Conservation (phyloP, 2,113 vertebrate genomes). For the Mus spicilegus region DNA sequence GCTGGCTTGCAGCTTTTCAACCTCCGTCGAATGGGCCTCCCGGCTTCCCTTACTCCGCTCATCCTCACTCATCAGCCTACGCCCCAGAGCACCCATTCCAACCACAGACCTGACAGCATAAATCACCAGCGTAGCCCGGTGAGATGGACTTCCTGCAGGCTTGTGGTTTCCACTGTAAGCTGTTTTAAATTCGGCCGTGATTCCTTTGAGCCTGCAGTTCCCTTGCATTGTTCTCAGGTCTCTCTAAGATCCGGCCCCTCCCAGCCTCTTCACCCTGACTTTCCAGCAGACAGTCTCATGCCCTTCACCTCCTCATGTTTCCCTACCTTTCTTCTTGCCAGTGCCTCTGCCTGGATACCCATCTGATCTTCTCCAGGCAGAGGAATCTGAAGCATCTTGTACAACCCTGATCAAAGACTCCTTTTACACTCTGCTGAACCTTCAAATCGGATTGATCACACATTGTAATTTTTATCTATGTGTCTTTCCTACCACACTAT, state of each 20-base stretch:
- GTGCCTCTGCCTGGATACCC: not conserved
- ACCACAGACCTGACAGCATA: not conserved
- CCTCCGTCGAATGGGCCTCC: not conserved
- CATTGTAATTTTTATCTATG: not conserved
- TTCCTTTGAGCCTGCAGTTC: not conserved
- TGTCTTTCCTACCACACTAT: not conserved
- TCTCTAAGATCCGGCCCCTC: not conserved
- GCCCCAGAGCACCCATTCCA: not conserved
- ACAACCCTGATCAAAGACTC: not conserved
- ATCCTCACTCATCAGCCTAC: not conserved
- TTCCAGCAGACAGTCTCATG: not conserved
- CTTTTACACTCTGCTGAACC: not conserved
- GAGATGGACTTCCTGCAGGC: not conserved
- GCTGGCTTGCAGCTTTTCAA: not conserved
- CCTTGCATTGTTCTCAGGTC: not conserved
- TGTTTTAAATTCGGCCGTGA: not conserved
- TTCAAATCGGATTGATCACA: not conserved
- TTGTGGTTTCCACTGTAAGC: not conserved
- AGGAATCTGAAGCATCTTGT: not conserved
- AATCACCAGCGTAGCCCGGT: not conserved
- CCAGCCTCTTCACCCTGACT: not conserved
- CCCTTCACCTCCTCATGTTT: fast-evolving
- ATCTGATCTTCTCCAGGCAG: not conserved
- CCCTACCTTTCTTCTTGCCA: not conserved
- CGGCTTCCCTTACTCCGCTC: not conserved